A percentile compares a stretch with the other conserved stretches of the same genome.
These are phyloP conservation scores for Nomada goodeniana DNA, from an alignment of 2,888 invertebrate genomes.

Conservation along the genomic window DNA sequence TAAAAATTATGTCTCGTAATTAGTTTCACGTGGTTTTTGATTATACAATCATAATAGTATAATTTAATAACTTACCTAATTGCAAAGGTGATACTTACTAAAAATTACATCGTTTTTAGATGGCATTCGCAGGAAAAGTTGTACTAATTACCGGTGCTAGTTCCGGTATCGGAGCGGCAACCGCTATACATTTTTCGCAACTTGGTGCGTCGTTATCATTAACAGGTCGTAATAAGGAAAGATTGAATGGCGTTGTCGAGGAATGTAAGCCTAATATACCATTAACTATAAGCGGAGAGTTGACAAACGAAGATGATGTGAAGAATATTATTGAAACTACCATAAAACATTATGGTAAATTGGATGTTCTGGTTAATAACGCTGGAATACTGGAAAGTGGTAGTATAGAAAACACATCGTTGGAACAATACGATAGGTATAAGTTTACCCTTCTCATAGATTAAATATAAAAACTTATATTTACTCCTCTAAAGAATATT, in stretches of 20 bases:
- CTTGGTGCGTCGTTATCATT: slow-evolving; percentile 91
- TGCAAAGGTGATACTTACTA: not conserved
- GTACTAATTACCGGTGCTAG: slow-evolving; percentile 92
- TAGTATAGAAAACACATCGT: slow-evolving; percentile 92
- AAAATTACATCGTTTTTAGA: slow-evolving; percentile 52
- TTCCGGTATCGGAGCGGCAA: slow-evolving; percentile 94
- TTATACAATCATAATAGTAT: not conserved
- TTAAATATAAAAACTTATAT: not conserved
- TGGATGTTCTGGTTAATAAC: slow-evolving; percentile 95
- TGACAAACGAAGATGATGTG: slow-evolving; percentile 90
- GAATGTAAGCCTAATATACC: slow-evolving; percentile 85
- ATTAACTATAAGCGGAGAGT: slow-evolving; percentile 88
- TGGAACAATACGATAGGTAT: slow-evolving; percentile 93
- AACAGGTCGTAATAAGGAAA: slow-evolving; percentile 89
- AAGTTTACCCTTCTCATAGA: not conserved
- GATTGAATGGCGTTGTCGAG: slow-evolving; percentile 86
- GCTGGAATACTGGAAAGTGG: slow-evolving; percentile 94
- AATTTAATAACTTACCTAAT: not conserved
- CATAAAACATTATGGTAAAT: slow-evolving; percentile 89
- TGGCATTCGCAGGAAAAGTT: slow-evolving; percentile 90
- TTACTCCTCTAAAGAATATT: not conserved
- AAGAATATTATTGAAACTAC: slow-evolving; percentile 90
- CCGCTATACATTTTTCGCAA: slow-evolving; percentile 91
- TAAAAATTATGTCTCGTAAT: not conserved
- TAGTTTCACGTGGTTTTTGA: not conserved